Percentiles rank a stretch among this genome's conserved stretches.
Evolutionary conservation across 2,888 invertebrate genomes (phyloP).

Genomic region (Heteropelma amictum): DNA sequence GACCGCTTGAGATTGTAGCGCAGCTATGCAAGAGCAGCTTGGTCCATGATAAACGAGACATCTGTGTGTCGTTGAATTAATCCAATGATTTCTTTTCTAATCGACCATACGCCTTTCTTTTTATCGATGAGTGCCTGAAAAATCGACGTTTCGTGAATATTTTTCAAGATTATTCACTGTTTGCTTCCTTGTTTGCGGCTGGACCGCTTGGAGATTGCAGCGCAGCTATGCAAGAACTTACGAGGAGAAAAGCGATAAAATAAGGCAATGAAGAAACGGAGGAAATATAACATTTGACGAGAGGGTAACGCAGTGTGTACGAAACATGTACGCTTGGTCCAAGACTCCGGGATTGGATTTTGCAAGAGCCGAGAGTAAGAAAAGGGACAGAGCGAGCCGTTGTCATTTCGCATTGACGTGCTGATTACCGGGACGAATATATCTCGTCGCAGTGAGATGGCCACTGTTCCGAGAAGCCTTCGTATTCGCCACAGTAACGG

Average conservation of each 20-base stretch:
- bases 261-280: slow-evolving; percentile 22
- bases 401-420: slow-evolving; percentile 68
- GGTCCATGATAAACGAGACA: no score
- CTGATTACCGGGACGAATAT: slow-evolving; percentile 71
- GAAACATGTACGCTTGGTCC: no score
- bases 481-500: slow-evolving; percentile 20
- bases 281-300: slow-evolving; percentile 58
- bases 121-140: no score
- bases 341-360: no score
- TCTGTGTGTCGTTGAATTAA: no score
- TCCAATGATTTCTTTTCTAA: no score
- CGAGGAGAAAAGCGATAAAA: slow-evolving; percentile 9
- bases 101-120: no score
- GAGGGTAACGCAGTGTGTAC: slow-evolving; percentile 18
- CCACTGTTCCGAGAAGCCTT: slow-evolving; percentile 64
- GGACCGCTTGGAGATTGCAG: slow-evolving; percentile 1
- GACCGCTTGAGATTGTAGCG: no score
- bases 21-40: no score
- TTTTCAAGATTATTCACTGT: no score
- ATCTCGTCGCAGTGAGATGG: slow-evolving; percentile 67
- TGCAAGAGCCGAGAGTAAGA: slow-evolving; percentile 4
- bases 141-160: no score
- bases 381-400: slow-evolving; percentile 58
- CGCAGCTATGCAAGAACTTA: slow-evolving; percentile 2
- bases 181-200: slow-evolving; percentile 2